Evolutionary conservation across 2,888 invertebrate genomes (phyloP).

Genomic region (Melinaea menophilus): DNA sequence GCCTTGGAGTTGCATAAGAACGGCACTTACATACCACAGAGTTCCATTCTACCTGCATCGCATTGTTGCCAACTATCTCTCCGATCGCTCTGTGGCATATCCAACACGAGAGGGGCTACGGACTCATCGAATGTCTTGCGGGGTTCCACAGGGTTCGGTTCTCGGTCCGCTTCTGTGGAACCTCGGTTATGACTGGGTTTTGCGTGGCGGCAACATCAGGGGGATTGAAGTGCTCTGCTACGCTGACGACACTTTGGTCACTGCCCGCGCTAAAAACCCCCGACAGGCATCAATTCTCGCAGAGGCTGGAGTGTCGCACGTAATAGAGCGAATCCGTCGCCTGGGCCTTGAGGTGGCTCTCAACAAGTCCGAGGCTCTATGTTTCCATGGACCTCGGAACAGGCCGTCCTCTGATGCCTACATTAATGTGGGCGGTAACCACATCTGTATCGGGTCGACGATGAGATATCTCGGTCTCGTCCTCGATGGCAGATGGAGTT

Average conservation of each 20-base stretch:
- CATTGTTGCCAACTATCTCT: too few relatives aligned
- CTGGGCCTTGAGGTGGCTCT: constrained; percentile 8
- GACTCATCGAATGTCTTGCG: too few relatives aligned
- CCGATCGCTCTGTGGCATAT: too few relatives aligned
- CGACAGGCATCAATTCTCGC: neutral
- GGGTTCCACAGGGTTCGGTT: too few relatives aligned
- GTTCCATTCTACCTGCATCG: constrained; percentile 28
- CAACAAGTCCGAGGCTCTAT: constrained; percentile 13
- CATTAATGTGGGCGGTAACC: too few relatives aligned
- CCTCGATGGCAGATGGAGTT: too few relatives aligned
- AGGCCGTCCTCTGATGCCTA: constrained; percentile 11
- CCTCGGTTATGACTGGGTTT: too few relatives aligned
- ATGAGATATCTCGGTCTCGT: too few relatives aligned
- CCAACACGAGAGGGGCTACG: too few relatives aligned
- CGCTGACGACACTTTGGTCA: constrained; percentile 1
- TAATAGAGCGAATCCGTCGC: neutral
- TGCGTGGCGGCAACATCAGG: too few relatives aligned
- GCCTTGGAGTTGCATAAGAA: constrained; percentile 31
- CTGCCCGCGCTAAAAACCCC: neutral
- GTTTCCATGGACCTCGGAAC: constrained; percentile 20
- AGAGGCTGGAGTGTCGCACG: neutral
- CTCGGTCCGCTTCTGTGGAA: too few relatives aligned
- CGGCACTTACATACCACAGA: constrained; percentile 28
- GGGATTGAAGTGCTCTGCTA: neutral
- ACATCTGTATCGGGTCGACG: too few relatives aligned